Percentiles rank a stretch among this genome's conserved stretches.
Evolutionary conservation across 2,888 invertebrate genomes (phyloP).

Genomic region (Cheilosia soror): DNA sequence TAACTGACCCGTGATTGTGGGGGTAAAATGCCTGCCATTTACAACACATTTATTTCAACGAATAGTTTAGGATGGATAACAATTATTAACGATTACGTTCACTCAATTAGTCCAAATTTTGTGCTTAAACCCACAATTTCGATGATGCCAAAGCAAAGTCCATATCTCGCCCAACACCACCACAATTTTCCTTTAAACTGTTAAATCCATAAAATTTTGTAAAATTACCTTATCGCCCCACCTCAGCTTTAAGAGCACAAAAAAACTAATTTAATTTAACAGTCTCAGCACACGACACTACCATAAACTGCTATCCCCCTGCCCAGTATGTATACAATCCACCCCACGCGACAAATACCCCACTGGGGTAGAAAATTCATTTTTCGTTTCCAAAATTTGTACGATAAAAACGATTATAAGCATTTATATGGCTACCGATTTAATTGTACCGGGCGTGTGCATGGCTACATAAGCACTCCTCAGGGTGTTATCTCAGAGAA

Average conservation of each 20-base stretch:
- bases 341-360: slow-evolving; percentile 5
- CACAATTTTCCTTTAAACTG: slow-evolving; percentile 29
- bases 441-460: slow-evolving; percentile 68
- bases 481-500: slow-evolving; percentile 66
- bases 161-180: slow-evolving; percentile 6
- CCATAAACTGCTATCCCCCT: slow-evolving; percentile 37
- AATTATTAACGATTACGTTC: no score
- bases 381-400: slow-evolving; percentile 34
- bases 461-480: slow-evolving; percentile 52
- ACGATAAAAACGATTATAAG: slow-evolving; percentile 71
- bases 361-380: slow-evolving; percentile 48
- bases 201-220: slow-evolving; percentile 50
- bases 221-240: slow-evolving; percentile 69
- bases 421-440: slow-evolving; percentile 70
- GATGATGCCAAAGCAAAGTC: background rate
- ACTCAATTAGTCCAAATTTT: no score
- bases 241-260: slow-evolving; percentile 44
- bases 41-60: no score
- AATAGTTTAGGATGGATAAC: no score
- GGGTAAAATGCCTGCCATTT: no score
- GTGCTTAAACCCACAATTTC: no score
- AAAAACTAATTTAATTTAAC: slow-evolving; percentile 72
- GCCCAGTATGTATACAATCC: slow-evolving; percentile 15
- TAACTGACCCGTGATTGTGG: no score
- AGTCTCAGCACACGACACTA: slow-evolving; percentile 66